These are phyloP conservation scores for Shargacucullia verbasci DNA, from an alignment of 2,888 invertebrate species.

Conservation along the genomic window DNA sequence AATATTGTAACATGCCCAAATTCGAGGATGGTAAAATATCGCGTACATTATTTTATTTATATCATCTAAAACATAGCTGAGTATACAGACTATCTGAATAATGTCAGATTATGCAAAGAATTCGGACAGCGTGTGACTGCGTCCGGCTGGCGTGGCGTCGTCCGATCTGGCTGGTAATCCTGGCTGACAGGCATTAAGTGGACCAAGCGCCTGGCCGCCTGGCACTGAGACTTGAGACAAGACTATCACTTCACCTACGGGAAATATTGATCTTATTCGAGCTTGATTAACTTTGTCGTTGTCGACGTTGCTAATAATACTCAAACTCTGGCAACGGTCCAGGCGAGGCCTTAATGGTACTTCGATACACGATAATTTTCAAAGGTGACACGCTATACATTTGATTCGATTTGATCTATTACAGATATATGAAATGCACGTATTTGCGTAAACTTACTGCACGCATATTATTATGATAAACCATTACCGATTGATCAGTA, in stretches of 20 bases:
- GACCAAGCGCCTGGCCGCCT: conserved; percentile 54
- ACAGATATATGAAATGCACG: conserved; percentile 11
- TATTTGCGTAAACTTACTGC: background rate
- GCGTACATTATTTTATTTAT: too few relatives aligned
- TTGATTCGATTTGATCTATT: conserved; percentile 64
- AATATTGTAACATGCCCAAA: too few relatives aligned
- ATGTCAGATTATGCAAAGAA: conserved; percentile 19
- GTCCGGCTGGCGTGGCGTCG: conserved; percentile 54
- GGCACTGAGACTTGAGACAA: conserved; percentile 68
- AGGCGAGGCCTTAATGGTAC: conserved; percentile 87
- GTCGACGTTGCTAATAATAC: conserved; percentile 87
- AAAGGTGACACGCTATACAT: conserved; percentile 78
- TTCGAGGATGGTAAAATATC: too few relatives aligned
- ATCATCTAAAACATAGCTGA: conserved; percentile 1
- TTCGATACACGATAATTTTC: conserved; percentile 85
- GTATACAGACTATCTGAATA: conserved; percentile 2
- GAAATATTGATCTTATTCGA: conserved; percentile 88
- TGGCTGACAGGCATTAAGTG: conserved; percentile 64
- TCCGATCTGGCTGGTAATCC: conserved; percentile 69
- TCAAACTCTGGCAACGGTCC: conserved; percentile 83
- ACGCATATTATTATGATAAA: too few relatives aligned
- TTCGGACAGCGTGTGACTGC: conserved; percentile 60
- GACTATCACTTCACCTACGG: conserved; percentile 78
- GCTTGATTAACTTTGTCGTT: conserved; percentile 88
- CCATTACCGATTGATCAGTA: too few relatives aligned